phyloP scores from a whole-genome alignment of 2,888 invertebrate species.

The Adela reaumurella region DNA sequence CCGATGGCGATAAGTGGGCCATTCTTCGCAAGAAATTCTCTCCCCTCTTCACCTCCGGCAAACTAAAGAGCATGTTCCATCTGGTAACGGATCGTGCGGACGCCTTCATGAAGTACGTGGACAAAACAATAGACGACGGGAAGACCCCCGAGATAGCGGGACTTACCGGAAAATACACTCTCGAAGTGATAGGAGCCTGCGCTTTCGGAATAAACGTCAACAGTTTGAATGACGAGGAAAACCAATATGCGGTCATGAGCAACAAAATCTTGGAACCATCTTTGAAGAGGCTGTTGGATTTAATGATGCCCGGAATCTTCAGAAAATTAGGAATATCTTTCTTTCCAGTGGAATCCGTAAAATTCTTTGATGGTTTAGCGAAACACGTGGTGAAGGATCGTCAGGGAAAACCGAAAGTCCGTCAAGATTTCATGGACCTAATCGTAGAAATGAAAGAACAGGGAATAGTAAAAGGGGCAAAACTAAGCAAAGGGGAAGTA shows the following conservation, averaged over 20 bases:
- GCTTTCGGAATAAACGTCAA: slow-evolving; percentile 9
- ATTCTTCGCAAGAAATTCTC: slow-evolving; percentile 23
- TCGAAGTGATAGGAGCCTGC: slow-evolving; percentile 8
- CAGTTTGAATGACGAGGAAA: slow-evolving; percentile 5
- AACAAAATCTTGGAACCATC: slow-evolving; percentile 3
- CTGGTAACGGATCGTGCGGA: slow-evolving; percentile 22
- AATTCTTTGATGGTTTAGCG: slow-evolving; percentile 1
- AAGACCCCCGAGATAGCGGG: slow-evolving; percentile 4
- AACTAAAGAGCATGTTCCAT: slow-evolving; percentile 30
- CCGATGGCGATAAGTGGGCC: slow-evolving; percentile 25
- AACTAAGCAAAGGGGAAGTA: slow-evolving; percentile 10
- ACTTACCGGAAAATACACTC: slow-evolving; percentile 7
- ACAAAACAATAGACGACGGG: background rate
- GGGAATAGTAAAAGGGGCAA: slow-evolving; percentile 15
- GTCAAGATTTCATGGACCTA: background rate
- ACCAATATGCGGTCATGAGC: slow-evolving; percentile 8
- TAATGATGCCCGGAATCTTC: background rate
- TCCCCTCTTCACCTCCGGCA: slow-evolving; percentile 28
- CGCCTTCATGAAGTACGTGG: slow-evolving; percentile 17
- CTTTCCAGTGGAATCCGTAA: slow-evolving; percentile 4
- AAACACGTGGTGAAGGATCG: background rate
- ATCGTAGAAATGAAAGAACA: slow-evolving; percentile 15
- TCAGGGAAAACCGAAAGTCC: background rate
- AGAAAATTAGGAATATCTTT: slow-evolving; percentile 3
- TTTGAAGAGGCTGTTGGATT: background rate